These are phyloP conservation scores for Dasyurus viverrinus DNA, from an alignment of 2,113 vertebrate genomes.

Conservation along the genomic window DNA sequence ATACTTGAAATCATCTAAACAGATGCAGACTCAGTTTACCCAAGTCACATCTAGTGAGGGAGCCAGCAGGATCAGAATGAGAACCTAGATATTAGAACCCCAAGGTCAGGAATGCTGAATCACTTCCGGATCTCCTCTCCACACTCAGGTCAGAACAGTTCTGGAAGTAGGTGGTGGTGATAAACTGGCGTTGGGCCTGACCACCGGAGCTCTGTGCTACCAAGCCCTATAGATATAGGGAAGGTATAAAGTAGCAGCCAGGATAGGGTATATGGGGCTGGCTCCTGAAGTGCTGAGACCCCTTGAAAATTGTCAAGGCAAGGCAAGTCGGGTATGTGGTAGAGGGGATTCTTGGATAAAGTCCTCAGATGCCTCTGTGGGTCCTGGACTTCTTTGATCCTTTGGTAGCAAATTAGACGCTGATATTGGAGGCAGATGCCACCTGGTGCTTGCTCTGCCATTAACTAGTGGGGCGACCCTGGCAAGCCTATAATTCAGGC, in stretches of 20 bases:
- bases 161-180: neutral
- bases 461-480: neutral
- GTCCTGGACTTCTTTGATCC: neutral
- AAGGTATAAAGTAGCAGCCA: neutral
- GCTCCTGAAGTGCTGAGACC: neutral
- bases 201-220: neutral
- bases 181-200: neutral
- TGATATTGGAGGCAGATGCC: neutral
- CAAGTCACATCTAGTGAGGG: neutral
- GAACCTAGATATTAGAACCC: neutral
- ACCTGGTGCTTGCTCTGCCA: neutral
- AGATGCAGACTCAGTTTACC: neutral
- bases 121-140: neutral
- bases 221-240: neutral
- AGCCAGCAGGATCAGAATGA: neutral
- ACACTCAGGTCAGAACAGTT: neutral
- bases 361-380: neutral
- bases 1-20: neutral
- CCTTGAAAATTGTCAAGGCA: neutral
- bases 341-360: neutral
- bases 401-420: neutral
- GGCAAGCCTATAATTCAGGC: neutral
- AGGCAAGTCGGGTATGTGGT: neutral
- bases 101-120: neutral
- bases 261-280: neutral